Base-by-base conservation (phyloP, 2,113 vertebrate genomes). In the Cyprinodon tularosa region DNA sequence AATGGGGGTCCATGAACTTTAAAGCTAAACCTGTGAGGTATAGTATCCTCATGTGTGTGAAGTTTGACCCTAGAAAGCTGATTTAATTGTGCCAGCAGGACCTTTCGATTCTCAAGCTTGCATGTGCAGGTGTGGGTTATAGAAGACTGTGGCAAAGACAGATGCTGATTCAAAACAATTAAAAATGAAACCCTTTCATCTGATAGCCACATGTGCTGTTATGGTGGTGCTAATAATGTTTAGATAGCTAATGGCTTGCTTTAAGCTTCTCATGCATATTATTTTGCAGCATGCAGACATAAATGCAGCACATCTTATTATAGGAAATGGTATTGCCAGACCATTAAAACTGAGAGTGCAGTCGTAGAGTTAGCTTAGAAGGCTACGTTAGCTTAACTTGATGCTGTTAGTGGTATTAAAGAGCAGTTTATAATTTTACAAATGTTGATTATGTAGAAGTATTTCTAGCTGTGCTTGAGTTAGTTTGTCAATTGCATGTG, bases 11-110 rank as follows among this genome's bases (percentile, higher is more conserved):
- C 74, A 65, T 50, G 80, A 88, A 84, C 80, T 78, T 48, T 62
- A 76, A 45, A 20, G 67, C 88, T 77, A 62, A 82, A 90, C 71
- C 78, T 81, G 77, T 0, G 66, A 86, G 71, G 71, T 75, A 74
- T 39, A 64, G n/a, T 62, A 76, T 88, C 76, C 86, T 86, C 84
- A 83, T 90, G 84, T 78, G 71, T 50, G 66, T 20, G 65, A 74
- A 82, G 67, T 74, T 47, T 77, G 62, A 76, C 79, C 38, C 47
- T 42, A 71, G 66, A 68, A 68, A 70, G 61, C 72, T 64, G 78
- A 80, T 45, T 57, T 77, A 66, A 66, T 71, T 80, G 73, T 50
- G 67, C 40, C 68, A 4, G 44, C 44, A 29, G 64, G 62, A 65
- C 53, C 29, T 70, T 68, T 38, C 70, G n/a, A 65, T 60, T 70